Evolutionary conservation across 2,797 vertebrate species (phyloP).

Genomic region (Malurus leucopterus): DNA sequence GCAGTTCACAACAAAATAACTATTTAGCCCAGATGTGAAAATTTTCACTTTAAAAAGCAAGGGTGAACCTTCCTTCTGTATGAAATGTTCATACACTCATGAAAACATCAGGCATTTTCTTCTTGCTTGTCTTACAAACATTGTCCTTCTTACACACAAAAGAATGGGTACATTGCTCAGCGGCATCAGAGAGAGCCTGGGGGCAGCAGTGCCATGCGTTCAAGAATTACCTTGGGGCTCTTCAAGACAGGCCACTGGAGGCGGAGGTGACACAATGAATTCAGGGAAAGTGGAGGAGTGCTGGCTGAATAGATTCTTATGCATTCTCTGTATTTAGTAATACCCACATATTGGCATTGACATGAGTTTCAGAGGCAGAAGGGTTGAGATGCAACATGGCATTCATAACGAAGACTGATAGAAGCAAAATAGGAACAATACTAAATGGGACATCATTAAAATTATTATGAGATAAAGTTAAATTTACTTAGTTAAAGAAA

Average conservation of each 20-base stretch:
- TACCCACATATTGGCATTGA: constrained; percentile 45
- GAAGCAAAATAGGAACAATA: neutral
- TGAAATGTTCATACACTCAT: neutral
- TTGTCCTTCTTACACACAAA: neutral
- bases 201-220: constrained; percentile 10
- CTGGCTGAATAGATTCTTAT: constrained; percentile 50
- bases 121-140: constrained; percentile 7
- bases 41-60: neutral
- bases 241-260: constrained; percentile 43
- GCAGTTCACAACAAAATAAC: neutral
- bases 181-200: neutral
- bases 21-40: neutral
- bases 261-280: constrained; percentile 39
- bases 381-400: constrained; percentile 15
- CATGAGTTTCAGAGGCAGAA: constrained; percentile 40
- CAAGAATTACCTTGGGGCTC: constrained; percentile 28
- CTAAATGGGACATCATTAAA: constrained; percentile 17
- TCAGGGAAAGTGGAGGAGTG: constrained; percentile 22
- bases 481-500: neutral
- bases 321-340: constrained; percentile 49
- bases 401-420: constrained; percentile 35
- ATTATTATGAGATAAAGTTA: constrained; percentile 31
- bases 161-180: neutral
- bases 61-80: neutral
- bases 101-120: constrained; percentile 18